Base-by-base conservation (phyloP, 2,797 vertebrate species). In the Karalla daura region DNA sequence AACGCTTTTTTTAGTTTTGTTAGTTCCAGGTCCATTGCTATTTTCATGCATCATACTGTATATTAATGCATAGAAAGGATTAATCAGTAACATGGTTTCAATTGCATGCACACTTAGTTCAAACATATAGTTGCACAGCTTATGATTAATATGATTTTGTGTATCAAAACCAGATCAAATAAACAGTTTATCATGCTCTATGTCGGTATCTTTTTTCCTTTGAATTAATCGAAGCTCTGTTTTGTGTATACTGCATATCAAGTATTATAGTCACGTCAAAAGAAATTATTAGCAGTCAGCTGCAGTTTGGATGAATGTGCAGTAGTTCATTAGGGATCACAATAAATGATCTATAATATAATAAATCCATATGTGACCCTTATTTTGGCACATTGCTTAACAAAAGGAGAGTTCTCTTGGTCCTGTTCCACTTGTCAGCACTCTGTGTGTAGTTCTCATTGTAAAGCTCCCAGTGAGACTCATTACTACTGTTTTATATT, bases 401-500 rank as follows among this genome's bases (percentile, higher is more conserved):
- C n/a, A n/a, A n/a, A n/a, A n/a, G n/a, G n/a, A n/a, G n/a, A 54
- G n/a, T 47, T 13, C 27, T 41, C 20, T 36, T 27, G 35, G 20
- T 56, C 25, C 14, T 60, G 37, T 47, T 41, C 47, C 36, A 25
- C 28, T 50, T n/a, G 12, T 61, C 65, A 63, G 47, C 10, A n/a
- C 40, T 60, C 43, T 7, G 36, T 54, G 39, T 14, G 54, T 8
- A 21, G 20, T 59, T 74, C 37, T 49, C 27, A 43, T 62, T 39
- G 43, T 49, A 8, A 64, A 54, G 41, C 17, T 72, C 61, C 68
- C 73, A 58, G 24, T 24, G 80, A 60, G 61, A 78, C 50, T 44
- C 50, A 21, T 79, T 65, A 46, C 10, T 37, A 58, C 32, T 54
- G 62, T 45, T 76, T 78, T 58, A 23, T 59, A 76, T 80, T 67